Evolutionary conservation across 2,888 invertebrate species (phyloP), one percentile per base, ranked within the genome.

Genomic region (Thymelicus sylvestris): DNA sequence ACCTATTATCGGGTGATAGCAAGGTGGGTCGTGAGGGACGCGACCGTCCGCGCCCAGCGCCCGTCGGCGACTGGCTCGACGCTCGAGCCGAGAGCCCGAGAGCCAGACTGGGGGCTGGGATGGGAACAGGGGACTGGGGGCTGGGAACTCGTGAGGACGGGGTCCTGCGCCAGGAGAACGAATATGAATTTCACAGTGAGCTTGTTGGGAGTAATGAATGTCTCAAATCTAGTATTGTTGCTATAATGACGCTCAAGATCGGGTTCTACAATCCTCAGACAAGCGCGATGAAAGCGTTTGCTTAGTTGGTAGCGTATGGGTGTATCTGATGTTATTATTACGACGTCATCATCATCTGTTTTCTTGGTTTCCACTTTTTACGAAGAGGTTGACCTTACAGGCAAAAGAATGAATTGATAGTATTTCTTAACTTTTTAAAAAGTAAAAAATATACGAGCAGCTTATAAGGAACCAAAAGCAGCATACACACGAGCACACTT

Each of bases 31-130:
- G 48, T 19, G n/a, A 15, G 38, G 64, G 67, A 66, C 73, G 70
- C 83, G 79, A 71, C 79, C 80, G 80, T 50, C 72, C 80, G 78
- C 79, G 74, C 73, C 74, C 74, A 69, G 76, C 81, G 82, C 83
- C 80, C 75, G 78, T 67, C 78, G 81, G 78, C 78, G 80, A 82
- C 83, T 84, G 78, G 72, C 70, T 50, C 65, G 44, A 24, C 41
- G 31, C 41, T 44, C 44, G 44, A 12, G 12, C 12, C 44, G 44
- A 8, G 50, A 19, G 19, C 19, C 50, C 50, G 50, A 50, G 50
- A 31, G 31, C 57, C 57, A 61, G 71, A 70, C 71, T 6, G 15
- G 55, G 59, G 55, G 55, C 61, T 52, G 66, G 44, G 44, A 7
- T 7, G 7, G 19, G 31, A 31, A 31, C 31, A 31, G 31, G 68